Conservation (phyloP, 2,113 vertebrate species). For the Turnix velox region DNA sequence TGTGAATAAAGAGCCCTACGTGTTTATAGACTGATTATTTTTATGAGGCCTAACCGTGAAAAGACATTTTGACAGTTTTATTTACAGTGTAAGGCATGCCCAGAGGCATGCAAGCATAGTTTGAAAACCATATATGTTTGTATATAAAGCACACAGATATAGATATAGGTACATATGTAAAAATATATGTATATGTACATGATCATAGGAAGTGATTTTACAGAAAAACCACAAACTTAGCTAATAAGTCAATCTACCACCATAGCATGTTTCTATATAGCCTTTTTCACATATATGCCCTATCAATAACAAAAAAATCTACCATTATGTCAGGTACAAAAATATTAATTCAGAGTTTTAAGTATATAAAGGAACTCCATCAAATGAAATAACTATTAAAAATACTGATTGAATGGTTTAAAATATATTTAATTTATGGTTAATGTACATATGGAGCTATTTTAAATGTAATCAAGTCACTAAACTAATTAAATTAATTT, state of each 20-base stretch:
- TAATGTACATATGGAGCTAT: neutral
- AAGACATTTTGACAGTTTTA: constrained; percentile 30
- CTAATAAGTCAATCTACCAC: neutral
- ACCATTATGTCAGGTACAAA: neutral
- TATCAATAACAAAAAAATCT: neutral
- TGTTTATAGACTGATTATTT: constrained; percentile 35
- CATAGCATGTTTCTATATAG: neutral
- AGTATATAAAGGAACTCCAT: neutral
- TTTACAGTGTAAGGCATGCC: neutral
- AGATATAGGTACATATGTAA: neutral
- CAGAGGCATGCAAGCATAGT: neutral
- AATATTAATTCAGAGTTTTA: neutral
- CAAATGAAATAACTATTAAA: constrained; percentile 13
- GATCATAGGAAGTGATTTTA: neutral
- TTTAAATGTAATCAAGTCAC: constrained; percentile 24
- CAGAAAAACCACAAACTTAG: neutral
- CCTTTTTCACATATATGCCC: neutral
- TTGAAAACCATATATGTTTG: neutral
- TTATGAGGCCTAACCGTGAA: constrained; percentile 26
- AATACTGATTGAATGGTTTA: neutral
- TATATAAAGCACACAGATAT: neutral
- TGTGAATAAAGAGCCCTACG: neutral
- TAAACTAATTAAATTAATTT: neutral
- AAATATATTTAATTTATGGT: neutral
- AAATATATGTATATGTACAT: neutral